Conservation (phyloP, 2,888 invertebrate species). For the Hyposoter didymator region DNA sequence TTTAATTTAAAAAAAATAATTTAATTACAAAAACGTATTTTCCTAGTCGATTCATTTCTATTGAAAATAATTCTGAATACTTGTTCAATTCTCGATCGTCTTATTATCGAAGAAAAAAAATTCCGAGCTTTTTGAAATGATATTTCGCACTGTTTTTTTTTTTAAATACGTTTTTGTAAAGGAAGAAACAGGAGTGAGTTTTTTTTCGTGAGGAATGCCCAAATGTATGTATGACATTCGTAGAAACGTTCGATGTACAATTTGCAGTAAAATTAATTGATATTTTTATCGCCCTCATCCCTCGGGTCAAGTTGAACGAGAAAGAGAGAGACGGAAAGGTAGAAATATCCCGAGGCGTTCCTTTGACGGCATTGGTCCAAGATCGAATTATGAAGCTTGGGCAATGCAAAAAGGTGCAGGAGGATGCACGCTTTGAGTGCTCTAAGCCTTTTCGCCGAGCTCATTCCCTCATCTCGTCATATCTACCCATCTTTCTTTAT, state of each 20-base stretch:
- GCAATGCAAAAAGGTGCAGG: slow-evolving; percentile 65
- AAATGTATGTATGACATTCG: slow-evolving; percentile 43
- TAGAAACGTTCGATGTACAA: slow-evolving; percentile 66
- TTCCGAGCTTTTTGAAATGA: neutral
- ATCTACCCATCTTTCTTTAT: slow-evolving; percentile 49
- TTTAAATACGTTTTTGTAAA: neutral
- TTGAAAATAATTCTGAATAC: neutral
- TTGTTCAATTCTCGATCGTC: neutral
- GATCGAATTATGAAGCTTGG: slow-evolving; percentile 64
- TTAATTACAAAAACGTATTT: neutral
- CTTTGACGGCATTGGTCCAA: slow-evolving; percentile 62
- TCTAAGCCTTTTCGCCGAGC: slow-evolving; percentile 49
- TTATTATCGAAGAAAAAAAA: neutral
- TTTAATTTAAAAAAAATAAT: neutral
- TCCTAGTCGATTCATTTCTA: neutral
- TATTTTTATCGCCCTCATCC: slow-evolving; percentile 71
- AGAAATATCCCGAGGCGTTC: slow-evolving; percentile 27
- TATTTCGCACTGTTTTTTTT: neutral
- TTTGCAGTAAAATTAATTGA: slow-evolving; percentile 78
- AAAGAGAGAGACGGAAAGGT: slow-evolving; percentile 19
- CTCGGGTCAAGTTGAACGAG: neutral
- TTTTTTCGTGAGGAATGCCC: slow-evolving; percentile 39
- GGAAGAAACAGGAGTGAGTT: neutral
- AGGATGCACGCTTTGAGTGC: slow-evolving; percentile 69
- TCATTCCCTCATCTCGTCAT: slow-evolving; percentile 22